phyloP scores from a whole-genome alignment of 1,140 invertebrate genomes.

The Halictus rubicundus region DNA sequence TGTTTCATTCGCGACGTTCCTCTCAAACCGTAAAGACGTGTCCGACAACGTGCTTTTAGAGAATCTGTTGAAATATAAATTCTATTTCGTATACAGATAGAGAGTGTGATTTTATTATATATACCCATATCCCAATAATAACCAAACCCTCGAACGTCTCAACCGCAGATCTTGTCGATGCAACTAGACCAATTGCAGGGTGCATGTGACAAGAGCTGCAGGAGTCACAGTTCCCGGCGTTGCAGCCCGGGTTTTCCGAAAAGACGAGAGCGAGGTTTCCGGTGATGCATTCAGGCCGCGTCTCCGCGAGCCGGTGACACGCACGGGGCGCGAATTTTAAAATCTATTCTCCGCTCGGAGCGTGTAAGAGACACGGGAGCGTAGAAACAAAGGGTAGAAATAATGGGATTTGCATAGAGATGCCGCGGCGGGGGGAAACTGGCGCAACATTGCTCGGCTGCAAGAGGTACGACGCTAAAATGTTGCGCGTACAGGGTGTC shows the following conservation, averaged over 20 bases:
- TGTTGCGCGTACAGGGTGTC: background rate
- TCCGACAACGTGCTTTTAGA: no score
- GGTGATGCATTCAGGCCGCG: constrained; percentile 52
- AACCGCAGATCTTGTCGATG: no score
- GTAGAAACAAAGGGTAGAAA: constrained; percentile 46
- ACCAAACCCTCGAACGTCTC: no score
- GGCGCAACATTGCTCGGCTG: background rate
- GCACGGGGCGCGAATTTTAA: constrained; percentile 60
- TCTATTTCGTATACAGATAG: no score
- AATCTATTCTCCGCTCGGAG: constrained; percentile 18
- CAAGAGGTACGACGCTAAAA: background rate
- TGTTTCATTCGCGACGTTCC: no score
- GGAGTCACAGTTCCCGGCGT: constrained; percentile 16
- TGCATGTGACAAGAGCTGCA: background rate
- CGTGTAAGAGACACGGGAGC: constrained; percentile 12
- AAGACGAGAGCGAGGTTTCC: background rate
- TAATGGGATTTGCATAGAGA: constrained; percentile 58
- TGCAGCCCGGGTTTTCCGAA: background rate
- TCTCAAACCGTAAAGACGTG: no score
- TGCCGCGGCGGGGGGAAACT: background rate
- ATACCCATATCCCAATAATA: no score
- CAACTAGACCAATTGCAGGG: no score
- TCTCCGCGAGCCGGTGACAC: constrained; percentile 41
- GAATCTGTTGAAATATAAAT: no score
- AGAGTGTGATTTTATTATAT: no score